Conservation (phyloP, 2,888 invertebrate genomes). For the Ennomos fuscantarius region DNA sequence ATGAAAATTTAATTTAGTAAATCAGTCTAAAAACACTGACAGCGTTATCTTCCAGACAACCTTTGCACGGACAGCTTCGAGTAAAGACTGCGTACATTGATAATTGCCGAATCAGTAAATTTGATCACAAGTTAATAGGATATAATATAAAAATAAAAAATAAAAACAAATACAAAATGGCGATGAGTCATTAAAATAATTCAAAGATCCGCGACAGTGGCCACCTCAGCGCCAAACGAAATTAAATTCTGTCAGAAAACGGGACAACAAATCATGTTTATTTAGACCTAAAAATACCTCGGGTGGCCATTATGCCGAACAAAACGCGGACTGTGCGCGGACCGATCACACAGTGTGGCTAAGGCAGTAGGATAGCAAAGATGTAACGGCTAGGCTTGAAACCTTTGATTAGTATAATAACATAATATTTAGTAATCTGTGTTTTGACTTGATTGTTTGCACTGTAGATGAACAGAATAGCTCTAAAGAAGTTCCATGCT, state of each 20-base stretch:
- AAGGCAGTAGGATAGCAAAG: neutral
- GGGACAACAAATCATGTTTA: conserved; percentile 85
- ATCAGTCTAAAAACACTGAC: too few relatives aligned
- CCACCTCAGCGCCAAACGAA: conserved; percentile 64
- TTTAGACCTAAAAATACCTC: conserved; percentile 85
- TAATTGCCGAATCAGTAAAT: too few relatives aligned
- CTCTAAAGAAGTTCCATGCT: too few relatives aligned
- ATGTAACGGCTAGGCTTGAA: too few relatives aligned
- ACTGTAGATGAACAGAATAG: too few relatives aligned
- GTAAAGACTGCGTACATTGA: too few relatives aligned
- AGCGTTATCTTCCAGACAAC: too few relatives aligned
- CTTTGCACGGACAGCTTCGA: neutral
- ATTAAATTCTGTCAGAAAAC: conserved; percentile 81
- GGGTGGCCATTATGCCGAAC: conserved; percentile 79
- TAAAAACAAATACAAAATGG: conserved; percentile 27
- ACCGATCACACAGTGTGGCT: conserved; percentile 44
- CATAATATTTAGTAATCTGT: too few relatives aligned
- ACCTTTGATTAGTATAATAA: too few relatives aligned
- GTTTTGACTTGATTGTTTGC: too few relatives aligned
- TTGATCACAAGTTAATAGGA: conserved; percentile 6
- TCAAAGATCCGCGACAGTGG: conserved; percentile 75
- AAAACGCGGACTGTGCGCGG: conserved; percentile 71
- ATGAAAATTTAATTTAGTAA: too few relatives aligned
- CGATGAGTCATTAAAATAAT: conserved; percentile 76
- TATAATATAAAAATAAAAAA: conserved; percentile 11